phyloP scores from a whole-genome alignment of 2,797 vertebrate species.

The Neosalanx taihuensis region DNA sequence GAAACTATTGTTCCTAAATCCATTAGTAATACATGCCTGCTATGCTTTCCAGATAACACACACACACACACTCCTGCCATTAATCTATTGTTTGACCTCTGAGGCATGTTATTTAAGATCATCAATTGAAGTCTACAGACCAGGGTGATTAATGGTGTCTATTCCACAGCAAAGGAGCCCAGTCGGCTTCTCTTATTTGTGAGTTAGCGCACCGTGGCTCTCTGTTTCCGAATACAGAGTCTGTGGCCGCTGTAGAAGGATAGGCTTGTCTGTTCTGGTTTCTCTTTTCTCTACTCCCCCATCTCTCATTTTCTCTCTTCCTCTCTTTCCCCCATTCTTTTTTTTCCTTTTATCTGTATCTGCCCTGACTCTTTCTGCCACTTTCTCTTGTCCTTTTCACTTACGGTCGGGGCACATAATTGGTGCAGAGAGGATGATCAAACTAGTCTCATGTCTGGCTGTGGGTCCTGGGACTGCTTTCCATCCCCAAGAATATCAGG shows the following conservation, averaged over 20 bases:
- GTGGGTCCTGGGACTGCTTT: too few species aligned
- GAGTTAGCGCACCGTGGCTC: not conserved
- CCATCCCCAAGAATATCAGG: too few species aligned
- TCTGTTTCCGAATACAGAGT: constrained; percentile 6
- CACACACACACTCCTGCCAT: not conserved
- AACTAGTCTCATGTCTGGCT: too few species aligned
- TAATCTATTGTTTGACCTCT: constrained; percentile 11
- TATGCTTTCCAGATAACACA: not conserved
- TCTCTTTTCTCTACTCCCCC: not conserved
- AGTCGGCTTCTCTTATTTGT: constrained; percentile 4
- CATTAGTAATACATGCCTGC: constrained; percentile 15
- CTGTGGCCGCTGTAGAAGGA: too few species aligned
- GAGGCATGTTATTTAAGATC: constrained; percentile 23
- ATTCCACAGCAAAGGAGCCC: not conserved
- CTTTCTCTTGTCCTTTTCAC: not conserved
- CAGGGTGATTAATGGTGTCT: constrained; percentile 6
- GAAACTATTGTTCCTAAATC: constrained; percentile 5
- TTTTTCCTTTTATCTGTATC: not conserved
- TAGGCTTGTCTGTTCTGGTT: not conserved
- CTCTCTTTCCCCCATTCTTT: not conserved
- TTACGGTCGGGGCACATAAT: too few species aligned
- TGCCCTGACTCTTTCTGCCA: not conserved
- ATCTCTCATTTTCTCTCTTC: not conserved
- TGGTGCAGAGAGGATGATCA: too few species aligned
- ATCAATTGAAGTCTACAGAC: constrained; percentile 2